Evolutionary conservation across 2,113 vertebrate species (phyloP).

Genomic region (Zosterops pallidus): DNA sequence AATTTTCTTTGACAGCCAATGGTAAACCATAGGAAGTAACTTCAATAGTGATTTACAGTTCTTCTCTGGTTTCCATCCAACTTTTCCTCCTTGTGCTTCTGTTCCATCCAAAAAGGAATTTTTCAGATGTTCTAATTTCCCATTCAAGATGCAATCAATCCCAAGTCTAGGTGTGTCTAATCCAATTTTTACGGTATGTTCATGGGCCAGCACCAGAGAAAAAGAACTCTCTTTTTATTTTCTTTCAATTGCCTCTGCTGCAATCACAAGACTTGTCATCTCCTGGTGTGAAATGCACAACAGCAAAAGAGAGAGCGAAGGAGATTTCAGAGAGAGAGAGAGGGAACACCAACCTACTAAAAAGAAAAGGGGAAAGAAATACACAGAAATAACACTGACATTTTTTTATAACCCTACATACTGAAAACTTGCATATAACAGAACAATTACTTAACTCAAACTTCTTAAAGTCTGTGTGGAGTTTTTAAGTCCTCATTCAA

Average conservation of each 20-base stretch:
- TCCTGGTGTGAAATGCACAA: constrained; percentile 68
- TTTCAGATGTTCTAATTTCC: constrained; percentile 75
- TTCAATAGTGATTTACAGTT: constrained; percentile 74
- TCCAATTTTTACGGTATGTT: constrained; percentile 67
- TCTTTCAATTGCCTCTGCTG: constrained; percentile 61
- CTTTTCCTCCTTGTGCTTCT: constrained; percentile 69
- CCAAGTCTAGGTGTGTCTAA: constrained; percentile 69
- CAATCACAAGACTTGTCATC: constrained; percentile 65
- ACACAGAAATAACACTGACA: constrained; percentile 27
- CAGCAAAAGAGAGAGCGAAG: constrained; percentile 6
- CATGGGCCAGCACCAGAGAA: constrained; percentile 49
- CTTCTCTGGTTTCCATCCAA: constrained; percentile 75
- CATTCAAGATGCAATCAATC: constrained; percentile 74
- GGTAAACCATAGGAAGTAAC: constrained; percentile 70
- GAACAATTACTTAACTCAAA: neutral
- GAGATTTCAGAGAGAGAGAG: neutral
- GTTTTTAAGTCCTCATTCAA: neutral
- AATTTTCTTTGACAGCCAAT: constrained; percentile 72
- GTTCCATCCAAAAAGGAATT: constrained; percentile 67
- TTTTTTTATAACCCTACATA: neutral
- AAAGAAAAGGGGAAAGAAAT: neutral
- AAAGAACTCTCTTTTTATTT: constrained; percentile 60
- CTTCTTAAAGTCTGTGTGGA: neutral
- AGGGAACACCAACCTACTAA: neutral
- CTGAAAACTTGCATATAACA: neutral